Evolutionary conservation across 2,888 invertebrate species (phyloP).

Genomic region (Caenorhabditis sp.): DNA sequence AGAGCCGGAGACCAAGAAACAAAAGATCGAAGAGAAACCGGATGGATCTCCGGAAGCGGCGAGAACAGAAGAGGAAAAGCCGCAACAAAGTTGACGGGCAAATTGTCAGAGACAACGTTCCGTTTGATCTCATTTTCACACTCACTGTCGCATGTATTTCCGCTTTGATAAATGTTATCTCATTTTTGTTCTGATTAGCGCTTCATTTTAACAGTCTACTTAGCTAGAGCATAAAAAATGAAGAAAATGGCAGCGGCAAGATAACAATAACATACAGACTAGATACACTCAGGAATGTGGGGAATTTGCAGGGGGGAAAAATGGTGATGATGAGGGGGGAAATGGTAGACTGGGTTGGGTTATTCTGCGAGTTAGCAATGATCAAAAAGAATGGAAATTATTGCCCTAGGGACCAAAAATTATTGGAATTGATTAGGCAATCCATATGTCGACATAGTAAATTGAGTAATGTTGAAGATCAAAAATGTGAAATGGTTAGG

Average conservation of each 20-base stretch:
- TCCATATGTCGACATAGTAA: slow-evolving; percentile 20
- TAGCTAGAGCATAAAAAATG: slow-evolving; percentile 32
- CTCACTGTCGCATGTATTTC: too few relatives aligned
- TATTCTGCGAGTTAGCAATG: slow-evolving; percentile 25
- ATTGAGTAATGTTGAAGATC: not conserved
- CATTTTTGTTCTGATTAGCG: slow-evolving; percentile 1
- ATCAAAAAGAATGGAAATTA: too few relatives aligned
- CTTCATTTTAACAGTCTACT: slow-evolving; percentile 40
- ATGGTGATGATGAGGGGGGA: slow-evolving; percentile 1
- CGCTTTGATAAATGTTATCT: too few relatives aligned
- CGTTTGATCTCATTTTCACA: not conserved
- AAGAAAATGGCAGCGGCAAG: slow-evolving; percentile 27
- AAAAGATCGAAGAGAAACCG: not conserved
- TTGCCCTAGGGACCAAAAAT: slow-evolving; percentile 31
- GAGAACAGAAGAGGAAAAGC: not conserved
- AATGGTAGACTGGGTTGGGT: not conserved
- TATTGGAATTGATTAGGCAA: slow-evolving; percentile 47
- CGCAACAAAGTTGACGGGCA: too few relatives aligned
- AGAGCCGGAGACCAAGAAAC: slow-evolving; percentile 26
- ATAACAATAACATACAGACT: slow-evolving; percentile 55
- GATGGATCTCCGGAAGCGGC: not conserved
- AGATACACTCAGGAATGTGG: slow-evolving; percentile 32
- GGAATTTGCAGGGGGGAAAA: slow-evolving; percentile 19
- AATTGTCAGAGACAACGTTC: too few relatives aligned
- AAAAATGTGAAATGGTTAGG: not conserved